Evolutionary conservation across 1,140 invertebrate species (phyloP), one percentile per base, ranked within the genome.

Genomic region (Glossosoma conforme): DNA sequence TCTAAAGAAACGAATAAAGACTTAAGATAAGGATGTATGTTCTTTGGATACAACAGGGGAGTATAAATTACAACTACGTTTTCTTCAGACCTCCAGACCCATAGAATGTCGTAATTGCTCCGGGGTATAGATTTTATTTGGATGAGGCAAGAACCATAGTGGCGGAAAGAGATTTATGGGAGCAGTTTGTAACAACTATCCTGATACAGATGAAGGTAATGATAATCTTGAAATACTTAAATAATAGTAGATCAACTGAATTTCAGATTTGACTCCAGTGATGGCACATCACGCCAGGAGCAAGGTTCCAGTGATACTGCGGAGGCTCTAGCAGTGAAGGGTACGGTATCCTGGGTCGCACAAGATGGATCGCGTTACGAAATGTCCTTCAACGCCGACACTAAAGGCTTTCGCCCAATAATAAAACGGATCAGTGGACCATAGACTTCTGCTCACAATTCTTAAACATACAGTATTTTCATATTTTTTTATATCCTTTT

Each of bases 341-440:
- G 82, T 11, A 75, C 77, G 32, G 81, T 78, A 60, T 69, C 73
- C 10, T 85, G 76, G 66, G 70, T 80, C 9, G 82, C 77, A 10
- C 78, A 83, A 11, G 84, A 88, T 56, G 86, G 87, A 33, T 79
- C 85, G 56, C 77, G 80, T 33, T 84, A 88, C 60, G 79, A 77
- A 25, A 80, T 90, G 36, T 81, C 78, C 41, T 90, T 86, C 72
- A 77, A 83, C 20, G 86, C 87, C 17, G 87, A 89, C 58, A 85
- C 88, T 61, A 84, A 85, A 59, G 86, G 86, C 18, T 89, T 84
- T 79, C 83, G 84, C 60, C 82, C 85, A 25, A 73, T 72, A 44
- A 73, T 72, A 14, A 70, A 69, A 60, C 67, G 71, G 44, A 53
- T 59, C 28, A 48, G 40, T 1, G 48, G 41, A 42, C 53, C 57